Evolutionary conservation across 2,797 vertebrate species (phyloP), one percentile per base, ranked within the genome.

Genomic region (Typhlichthys eigenmanni): DNA sequence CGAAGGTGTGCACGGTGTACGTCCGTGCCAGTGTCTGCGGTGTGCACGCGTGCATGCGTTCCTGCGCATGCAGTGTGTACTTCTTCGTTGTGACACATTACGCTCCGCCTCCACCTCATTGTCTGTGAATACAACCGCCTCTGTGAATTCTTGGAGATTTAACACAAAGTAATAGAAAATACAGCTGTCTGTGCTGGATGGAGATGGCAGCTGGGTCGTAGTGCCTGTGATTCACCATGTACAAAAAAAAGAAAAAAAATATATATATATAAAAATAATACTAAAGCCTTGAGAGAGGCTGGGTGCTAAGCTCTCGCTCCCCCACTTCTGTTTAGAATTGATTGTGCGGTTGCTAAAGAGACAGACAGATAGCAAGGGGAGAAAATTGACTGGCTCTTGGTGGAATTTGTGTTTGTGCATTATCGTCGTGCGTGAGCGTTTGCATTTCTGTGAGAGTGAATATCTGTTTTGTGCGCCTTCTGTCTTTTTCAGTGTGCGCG

Each of bases 321-420:
- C 80, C 82, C 81, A 89, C 79, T 82, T 85, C 79, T 87, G 84
- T 83, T 85, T 88, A 81, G 81, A 85, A 86, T 85, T 85, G 87
- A 91, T 91, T 89, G 82, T 85, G 84, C 74, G 66, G 76, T 74
- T 87, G 84, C 81, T 87, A 84, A 89, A 87, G 78, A 87, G 87
- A 82, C 75, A 75, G 82, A 87, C 75, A 70, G 75, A 67, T 51
- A 64, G 68, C 58, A 43, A 65, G 65, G 60, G 58, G 75, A 59
- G 47, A 69, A 64, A 88, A 83, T 84, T 77, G 79, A 86, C 83
- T 87, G 82, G 79, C 77, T 86, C 65, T 80, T 66, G 72, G 74
- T 78, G 50, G 64, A 82, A 76, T 77, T 76, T 85, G 70, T 86
- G 76, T 87, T 79, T 86, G 84, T 86, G 80, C 80, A 66, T 79